Percentiles rank a stretch among this genome's conserved stretches.
These are phyloP conservation scores for Lithosia quadra DNA, from an alignment of 2,888 invertebrate species.

Conservation along the genomic window DNA sequence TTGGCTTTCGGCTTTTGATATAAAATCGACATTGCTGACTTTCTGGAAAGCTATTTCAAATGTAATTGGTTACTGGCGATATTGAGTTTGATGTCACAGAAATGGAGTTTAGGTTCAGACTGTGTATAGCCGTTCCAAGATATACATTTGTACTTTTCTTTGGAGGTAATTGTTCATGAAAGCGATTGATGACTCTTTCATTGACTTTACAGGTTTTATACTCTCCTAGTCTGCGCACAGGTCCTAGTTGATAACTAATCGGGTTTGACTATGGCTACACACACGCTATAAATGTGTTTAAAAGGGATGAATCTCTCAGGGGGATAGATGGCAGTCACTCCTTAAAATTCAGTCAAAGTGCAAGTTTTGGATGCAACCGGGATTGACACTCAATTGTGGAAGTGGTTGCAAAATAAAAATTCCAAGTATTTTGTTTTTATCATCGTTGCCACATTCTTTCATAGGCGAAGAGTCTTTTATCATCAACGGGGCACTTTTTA, in stretches of 20 bases:
- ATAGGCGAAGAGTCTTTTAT: not conserved
- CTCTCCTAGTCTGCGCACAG: too few relatives aligned
- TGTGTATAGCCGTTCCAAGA: not conserved
- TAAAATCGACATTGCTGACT: constrained; percentile 54
- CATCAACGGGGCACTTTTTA: not conserved
- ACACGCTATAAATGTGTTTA: too few relatives aligned
- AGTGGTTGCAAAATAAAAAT: too few relatives aligned
- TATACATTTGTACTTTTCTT: not conserved
- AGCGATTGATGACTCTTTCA: not conserved
- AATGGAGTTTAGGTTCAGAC: constrained; percentile 20
- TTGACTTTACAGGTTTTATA: not conserved
- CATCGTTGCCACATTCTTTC: too few relatives aligned
- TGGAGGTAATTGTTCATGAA: not conserved
- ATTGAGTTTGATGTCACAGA: constrained; percentile 47
- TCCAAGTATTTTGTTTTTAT: too few relatives aligned
- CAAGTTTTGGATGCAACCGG: too few relatives aligned
- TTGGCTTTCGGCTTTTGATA: constrained; percentile 46
- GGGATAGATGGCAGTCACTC: too few relatives aligned
- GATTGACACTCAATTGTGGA: too few relatives aligned
- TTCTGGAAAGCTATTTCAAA: constrained; percentile 51
- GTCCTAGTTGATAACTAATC: too few relatives aligned
- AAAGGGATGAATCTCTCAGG: too few relatives aligned
- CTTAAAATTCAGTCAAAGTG: too few relatives aligned
- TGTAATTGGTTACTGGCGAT: constrained; percentile 47
- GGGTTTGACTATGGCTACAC: too few relatives aligned